These are phyloP conservation scores for Hydrotaea diabolus DNA, from an alignment of 2,888 invertebrate species.

Conservation along the genomic window DNA sequence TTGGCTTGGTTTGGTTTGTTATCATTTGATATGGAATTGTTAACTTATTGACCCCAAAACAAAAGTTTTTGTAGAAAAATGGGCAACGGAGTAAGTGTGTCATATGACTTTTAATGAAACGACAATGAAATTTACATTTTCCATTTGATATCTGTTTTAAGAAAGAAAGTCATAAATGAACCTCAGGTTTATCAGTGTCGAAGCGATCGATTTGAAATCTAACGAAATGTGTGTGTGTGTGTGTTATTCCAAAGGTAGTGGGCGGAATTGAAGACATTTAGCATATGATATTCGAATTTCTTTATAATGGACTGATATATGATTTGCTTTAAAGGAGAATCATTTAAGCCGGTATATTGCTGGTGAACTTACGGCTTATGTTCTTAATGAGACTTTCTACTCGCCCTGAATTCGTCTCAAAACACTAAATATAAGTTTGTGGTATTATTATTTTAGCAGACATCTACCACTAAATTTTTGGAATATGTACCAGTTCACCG, in stretches of 20 bases:
- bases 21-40: conserved; percentile 41
- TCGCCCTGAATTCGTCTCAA: too few relatives aligned
- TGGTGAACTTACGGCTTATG: too few relatives aligned
- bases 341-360: too few relatives aligned
- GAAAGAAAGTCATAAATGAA: conserved; percentile 37
- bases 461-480: too few relatives aligned
- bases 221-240: background rate
- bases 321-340: too few relatives aligned
- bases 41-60: conserved; percentile 40
- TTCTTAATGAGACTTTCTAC: too few relatives aligned
- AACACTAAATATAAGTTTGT: too few relatives aligned
- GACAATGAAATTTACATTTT: conserved; percentile 53
- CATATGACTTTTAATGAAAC: conserved; percentile 59
- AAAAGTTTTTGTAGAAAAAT: conserved; percentile 39
- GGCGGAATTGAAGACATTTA: too few relatives aligned
- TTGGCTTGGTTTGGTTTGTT: conserved; percentile 25
- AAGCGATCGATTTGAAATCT: conserved; percentile 10
- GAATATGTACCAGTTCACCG: too few relatives aligned
- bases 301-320: background rate
- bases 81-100: conserved; percentile 61
- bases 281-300: too few relatives aligned
- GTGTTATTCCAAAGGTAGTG: too few relatives aligned
- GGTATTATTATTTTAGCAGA: too few relatives aligned
- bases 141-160: conserved; percentile 6
- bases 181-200: conserved; percentile 18